These are phyloP conservation scores for Oryzias dopingdopingensis DNA, from an alignment of 2,797 vertebrate species.

Conservation along the genomic window DNA sequence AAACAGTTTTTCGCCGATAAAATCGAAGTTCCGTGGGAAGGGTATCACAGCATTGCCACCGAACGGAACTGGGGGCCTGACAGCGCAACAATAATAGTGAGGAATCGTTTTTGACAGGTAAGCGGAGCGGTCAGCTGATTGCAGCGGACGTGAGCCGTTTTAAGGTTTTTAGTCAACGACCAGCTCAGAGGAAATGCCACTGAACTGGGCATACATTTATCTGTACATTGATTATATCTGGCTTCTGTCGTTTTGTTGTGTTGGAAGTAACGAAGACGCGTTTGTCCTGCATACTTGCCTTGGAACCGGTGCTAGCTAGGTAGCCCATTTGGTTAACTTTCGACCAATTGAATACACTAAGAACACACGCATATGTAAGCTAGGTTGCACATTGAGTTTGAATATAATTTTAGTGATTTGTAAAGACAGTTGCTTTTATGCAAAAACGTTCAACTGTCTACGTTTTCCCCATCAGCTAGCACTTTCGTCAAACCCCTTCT, in stretches of 20 bases:
- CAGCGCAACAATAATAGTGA: constrained; percentile 26
- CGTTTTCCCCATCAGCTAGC: too few relatives aligned
- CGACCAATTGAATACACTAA: too few relatives aligned
- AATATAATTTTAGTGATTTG: too few relatives aligned
- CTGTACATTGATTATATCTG: background rate
- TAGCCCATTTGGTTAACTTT: too few relatives aligned
- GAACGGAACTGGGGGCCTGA: background rate
- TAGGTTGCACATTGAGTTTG: too few relatives aligned
- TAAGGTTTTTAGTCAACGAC: background rate
- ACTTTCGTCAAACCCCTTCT: background rate
- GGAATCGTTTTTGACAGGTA: constrained; percentile 70
- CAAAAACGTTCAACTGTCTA: too few relatives aligned
- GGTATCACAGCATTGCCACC: background rate
- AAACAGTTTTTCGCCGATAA: too few relatives aligned
- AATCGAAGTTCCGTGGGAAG: background rate
- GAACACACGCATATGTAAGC: too few relatives aligned
- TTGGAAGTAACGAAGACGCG: too few relatives aligned
- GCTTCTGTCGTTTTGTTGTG: background rate
- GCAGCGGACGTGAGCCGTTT: constrained; percentile 29
- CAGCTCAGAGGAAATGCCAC: fast-evolving
- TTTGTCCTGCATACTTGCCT: too few relatives aligned
- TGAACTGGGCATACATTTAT: background rate
- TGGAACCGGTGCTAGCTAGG: too few relatives aligned
- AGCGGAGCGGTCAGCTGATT: constrained; percentile 64
- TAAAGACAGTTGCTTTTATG: too few relatives aligned